A percentile compares a stretch with the other conserved stretches of the same genome.
These are phyloP conservation scores for Apoda limacodes DNA, from an alignment of 2,888 invertebrate genomes.

Conservation along the genomic window DNA sequence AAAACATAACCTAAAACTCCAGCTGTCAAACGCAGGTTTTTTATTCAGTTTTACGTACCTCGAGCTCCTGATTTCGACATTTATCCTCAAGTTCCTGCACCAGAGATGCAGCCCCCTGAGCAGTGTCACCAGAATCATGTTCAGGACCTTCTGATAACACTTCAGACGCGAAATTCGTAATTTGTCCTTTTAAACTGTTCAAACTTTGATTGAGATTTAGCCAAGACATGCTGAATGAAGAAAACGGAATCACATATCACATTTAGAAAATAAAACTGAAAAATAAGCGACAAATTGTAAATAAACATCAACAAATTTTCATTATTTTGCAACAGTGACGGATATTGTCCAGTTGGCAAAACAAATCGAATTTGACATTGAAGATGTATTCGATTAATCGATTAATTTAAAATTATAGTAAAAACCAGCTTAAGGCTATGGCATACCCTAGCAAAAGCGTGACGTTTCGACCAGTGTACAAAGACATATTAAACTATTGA, in stretches of 20 bases:
- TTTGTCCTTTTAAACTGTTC: conserved; percentile 85
- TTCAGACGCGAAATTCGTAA: conserved; percentile 89
- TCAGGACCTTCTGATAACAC: conserved; percentile 82
- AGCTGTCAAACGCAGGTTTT: conserved; percentile 33
- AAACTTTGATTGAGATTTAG: conserved; percentile 75
- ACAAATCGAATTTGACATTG: conserved; percentile 32
- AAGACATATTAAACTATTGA: no score
- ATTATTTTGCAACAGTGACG: conserved; percentile 60
- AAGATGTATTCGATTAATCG: not conserved
- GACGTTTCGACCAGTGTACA: no score
- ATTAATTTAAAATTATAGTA: not conserved
- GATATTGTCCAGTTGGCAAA: conserved; percentile 67
- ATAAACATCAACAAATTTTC: conserved; percentile 59
- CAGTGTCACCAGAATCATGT: conserved; percentile 43
- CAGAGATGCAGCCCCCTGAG: conserved; percentile 27
- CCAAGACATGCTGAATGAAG: conserved; percentile 72
- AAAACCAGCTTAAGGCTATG: no score
- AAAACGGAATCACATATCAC: conserved; percentile 41
- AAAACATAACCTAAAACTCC: conserved; percentile 54
- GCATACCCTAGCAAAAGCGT: no score
- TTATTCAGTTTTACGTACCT: conserved; percentile 56
- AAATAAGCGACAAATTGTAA: conserved; percentile 29
- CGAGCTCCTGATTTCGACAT: conserved; percentile 70
- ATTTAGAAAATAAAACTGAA: conserved; percentile 25
- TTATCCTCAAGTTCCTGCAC: conserved; percentile 66